A percentile compares a stretch with the other conserved stretches of the same genome.
phyloP scores from a whole-genome alignment of 1,140 invertebrate genomes.

The Drosophila navojoa region DNA sequence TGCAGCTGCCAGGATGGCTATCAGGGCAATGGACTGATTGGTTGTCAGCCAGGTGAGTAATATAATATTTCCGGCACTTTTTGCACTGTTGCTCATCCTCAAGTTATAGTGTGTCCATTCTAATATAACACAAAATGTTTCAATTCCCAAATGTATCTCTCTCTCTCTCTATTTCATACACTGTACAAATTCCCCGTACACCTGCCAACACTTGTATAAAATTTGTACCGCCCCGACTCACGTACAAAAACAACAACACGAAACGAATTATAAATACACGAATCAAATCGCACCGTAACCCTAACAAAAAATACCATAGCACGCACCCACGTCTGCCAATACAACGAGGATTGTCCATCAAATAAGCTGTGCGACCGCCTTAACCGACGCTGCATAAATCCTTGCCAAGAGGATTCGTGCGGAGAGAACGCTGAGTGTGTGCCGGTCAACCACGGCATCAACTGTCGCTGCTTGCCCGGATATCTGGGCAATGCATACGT shows the following conservation, averaged over 20 bases:
- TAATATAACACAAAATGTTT: constrained; percentile 63
- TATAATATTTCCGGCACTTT: constrained; percentile 12
- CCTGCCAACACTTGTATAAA: constrained; percentile 63
- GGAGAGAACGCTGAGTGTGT: constrained; percentile 93
- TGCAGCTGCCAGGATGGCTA: constrained; percentile 93
- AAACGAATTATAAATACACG: constrained; percentile 70
- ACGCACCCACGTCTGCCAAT: constrained; percentile 91
- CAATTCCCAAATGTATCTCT: constrained; percentile 50
- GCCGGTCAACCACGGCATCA: constrained; percentile 90
- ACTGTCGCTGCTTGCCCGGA: constrained; percentile 91
- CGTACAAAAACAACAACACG: constrained; percentile 39
- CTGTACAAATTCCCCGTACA: constrained; percentile 76
- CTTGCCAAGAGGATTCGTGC: constrained; percentile 92
- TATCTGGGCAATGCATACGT: constrained; percentile 92
- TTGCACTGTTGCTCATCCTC: constrained; percentile 43
- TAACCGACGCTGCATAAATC: constrained; percentile 92
- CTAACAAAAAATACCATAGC: constrained; percentile 75
- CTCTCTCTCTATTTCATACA: constrained; percentile 64
- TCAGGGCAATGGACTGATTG: constrained; percentile 93
- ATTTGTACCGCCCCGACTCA: constrained; percentile 51
- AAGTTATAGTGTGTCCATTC: constrained; percentile 39
- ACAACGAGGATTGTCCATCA: constrained; percentile 94
- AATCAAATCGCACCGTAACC: constrained; percentile 80
- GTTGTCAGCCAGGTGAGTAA: constrained; percentile 89
- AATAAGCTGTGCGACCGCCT: constrained; percentile 91